Conservation (phyloP, 2,888 invertebrate genomes). For the Lepetodrilus schrolli region DNA sequence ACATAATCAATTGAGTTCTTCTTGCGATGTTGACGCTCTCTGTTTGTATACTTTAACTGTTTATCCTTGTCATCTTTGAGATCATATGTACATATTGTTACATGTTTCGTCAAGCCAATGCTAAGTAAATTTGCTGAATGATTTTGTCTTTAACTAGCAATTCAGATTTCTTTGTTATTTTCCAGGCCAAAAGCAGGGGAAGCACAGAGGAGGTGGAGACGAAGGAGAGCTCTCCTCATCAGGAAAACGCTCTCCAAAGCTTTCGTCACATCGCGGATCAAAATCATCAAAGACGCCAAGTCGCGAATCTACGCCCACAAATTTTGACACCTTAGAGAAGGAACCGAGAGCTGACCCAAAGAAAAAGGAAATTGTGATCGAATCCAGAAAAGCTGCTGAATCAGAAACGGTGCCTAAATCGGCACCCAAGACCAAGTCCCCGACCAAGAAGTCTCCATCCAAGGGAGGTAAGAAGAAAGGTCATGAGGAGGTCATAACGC, state of each 20-base stretch:
- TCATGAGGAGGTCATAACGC: neutral
- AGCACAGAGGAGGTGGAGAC: slow-evolving; percentile 56
- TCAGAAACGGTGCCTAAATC: slow-evolving; percentile 32
- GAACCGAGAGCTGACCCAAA: slow-evolving; percentile 41
- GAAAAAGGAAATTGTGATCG: slow-evolving; percentile 31
- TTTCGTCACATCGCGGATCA: slow-evolving; percentile 52
- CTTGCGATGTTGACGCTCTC: too few relatives aligned
- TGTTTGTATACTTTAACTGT: too few relatives aligned
- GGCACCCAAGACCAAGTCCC: slow-evolving; percentile 28
- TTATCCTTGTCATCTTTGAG: too few relatives aligned
- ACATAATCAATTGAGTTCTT: too few relatives aligned
- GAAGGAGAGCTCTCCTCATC: slow-evolving; percentile 55
- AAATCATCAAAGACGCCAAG: slow-evolving; percentile 48
- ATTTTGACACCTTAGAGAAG: slow-evolving; percentile 35
- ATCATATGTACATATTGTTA: too few relatives aligned
- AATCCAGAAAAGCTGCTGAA: slow-evolving; percentile 37
- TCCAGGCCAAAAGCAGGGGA: slow-evolving; percentile 62
- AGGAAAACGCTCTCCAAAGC: slow-evolving; percentile 54
- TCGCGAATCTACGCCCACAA: slow-evolving; percentile 44
- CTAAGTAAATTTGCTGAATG: neutral
- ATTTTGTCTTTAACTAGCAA: neutral
- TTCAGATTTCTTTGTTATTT: neutral
- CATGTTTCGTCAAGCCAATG: too few relatives aligned
- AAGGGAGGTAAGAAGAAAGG: slow-evolving; percentile 19
- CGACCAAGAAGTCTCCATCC: slow-evolving; percentile 30